Evolutionary conservation across 2,113 vertebrate species (phyloP).

Genomic region (Carassius carassius): DNA sequence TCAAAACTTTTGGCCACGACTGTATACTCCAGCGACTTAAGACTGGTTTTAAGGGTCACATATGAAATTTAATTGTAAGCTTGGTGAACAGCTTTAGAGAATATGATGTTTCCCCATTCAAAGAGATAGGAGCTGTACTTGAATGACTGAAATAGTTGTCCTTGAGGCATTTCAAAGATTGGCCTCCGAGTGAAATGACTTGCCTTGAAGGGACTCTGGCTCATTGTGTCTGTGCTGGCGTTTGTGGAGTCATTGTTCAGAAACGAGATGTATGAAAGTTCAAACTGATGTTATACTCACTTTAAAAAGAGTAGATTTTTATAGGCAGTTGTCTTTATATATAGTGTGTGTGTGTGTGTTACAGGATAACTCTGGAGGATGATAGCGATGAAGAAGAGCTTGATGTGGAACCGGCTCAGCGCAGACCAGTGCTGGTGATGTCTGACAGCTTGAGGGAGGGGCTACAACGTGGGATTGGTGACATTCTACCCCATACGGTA

Average conservation of each 20-base stretch:
- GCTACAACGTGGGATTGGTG: constrained; percentile 74
- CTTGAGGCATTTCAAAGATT: too few species aligned
- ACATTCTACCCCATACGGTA: constrained; percentile 80
- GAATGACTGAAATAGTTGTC: too few species aligned
- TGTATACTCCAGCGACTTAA: too few species aligned
- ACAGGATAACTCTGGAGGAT: constrained; percentile 78
- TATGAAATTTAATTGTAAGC: too few species aligned
- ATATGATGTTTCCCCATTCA: too few species aligned
- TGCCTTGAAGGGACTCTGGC: too few species aligned
- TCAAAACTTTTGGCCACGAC: too few species aligned
- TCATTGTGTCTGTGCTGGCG: too few species aligned
- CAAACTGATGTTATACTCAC: not conserved
- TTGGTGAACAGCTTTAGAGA: too few species aligned
- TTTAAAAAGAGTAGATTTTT: not conserved
- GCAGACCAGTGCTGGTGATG: constrained; percentile 76
- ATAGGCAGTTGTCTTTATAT: not conserved
- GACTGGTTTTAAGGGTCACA: too few species aligned
- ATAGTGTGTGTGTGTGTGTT: constrained; percentile 21
- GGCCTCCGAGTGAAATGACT: too few species aligned
- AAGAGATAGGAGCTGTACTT: too few species aligned
- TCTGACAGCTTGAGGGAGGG: constrained; percentile 79
- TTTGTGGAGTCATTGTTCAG: not conserved
- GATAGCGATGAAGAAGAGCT: constrained; percentile 77
- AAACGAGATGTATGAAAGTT: not conserved
- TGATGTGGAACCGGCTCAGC: constrained; percentile 71